These are phyloP conservation scores for Blastobasis adustella DNA, from an alignment of 2,888 invertebrate species.

Conservation along the genomic window DNA sequence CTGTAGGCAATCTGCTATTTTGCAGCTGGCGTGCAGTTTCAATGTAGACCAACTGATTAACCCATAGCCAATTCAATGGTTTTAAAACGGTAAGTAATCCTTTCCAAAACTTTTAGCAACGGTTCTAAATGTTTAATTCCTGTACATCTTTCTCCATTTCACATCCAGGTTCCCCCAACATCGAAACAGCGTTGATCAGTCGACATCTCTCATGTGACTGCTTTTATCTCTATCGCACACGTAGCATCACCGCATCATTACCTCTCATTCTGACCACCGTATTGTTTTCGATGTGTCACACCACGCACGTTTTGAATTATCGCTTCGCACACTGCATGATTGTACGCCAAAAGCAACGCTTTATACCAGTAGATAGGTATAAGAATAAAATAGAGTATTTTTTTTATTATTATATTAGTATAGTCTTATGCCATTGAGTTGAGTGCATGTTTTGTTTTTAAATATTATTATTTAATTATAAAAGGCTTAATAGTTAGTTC, in stretches of 20 bases:
- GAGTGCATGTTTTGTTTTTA: constrained; percentile 49
- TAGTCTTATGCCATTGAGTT: constrained; percentile 18
- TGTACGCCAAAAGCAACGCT: too few species aligned
- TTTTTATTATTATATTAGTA: constrained; percentile 15
- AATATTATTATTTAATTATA: constrained; percentile 17
- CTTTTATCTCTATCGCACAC: constrained; percentile 51
- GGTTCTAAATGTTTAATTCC: too few species aligned
- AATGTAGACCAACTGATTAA: too few species aligned
- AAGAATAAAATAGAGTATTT: constrained; percentile 7
- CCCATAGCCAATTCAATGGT: too few species aligned
- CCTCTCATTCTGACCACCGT: constrained; percentile 28
- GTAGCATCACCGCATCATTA: constrained; percentile 29
- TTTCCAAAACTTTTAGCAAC: too few species aligned
- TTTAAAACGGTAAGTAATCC: too few species aligned
- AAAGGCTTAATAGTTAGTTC: constrained; percentile 41
- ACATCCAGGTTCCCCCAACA: constrained; percentile 29
- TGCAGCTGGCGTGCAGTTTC: too few species aligned
- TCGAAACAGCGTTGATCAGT: constrained; percentile 39
- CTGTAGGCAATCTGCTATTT: too few species aligned
- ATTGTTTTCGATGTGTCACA: constrained; percentile 16
- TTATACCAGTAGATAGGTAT: too few species aligned
- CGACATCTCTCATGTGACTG: constrained; percentile 73
- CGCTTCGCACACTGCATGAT: too few species aligned
- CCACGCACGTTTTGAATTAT: too few species aligned
- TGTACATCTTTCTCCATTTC: not conserved